phyloP scores from a whole-genome alignment of 2,888 invertebrate genomes.

The Erpobdella octoculata region DNA sequence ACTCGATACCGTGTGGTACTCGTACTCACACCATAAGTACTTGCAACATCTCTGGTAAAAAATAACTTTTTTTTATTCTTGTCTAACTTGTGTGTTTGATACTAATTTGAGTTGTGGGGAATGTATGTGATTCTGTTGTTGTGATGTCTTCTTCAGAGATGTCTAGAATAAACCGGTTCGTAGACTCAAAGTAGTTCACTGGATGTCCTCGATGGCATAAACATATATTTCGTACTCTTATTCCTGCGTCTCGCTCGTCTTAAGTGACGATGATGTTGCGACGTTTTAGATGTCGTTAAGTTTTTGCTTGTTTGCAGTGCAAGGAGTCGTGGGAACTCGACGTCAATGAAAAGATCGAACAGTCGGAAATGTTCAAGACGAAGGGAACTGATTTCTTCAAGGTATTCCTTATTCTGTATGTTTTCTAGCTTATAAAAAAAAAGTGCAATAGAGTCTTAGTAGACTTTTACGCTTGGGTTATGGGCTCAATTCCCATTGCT shows the following conservation, averaged over 20 bases:
- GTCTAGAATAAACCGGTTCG: no score
- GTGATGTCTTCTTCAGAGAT: no score
- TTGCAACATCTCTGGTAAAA: no score
- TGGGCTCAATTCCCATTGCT: no score
- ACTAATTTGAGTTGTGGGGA: neutral
- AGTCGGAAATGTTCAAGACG: constrained; percentile 73
- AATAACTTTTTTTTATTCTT: neutral
- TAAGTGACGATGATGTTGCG: neutral
- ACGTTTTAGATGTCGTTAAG: no score
- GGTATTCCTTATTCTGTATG: no score
- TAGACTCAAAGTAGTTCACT: neutral
- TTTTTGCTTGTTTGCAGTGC: constrained; percentile 53
- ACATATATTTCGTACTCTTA: neutral
- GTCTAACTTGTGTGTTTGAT: neutral
- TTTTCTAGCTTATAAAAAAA: no score
- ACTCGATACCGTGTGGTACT: no score
- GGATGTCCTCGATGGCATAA: neutral
- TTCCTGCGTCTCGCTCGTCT: neutral
- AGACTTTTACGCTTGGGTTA: no score
- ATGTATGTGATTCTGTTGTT: no score
- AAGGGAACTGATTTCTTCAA: constrained; percentile 86
- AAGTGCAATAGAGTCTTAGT: no score
- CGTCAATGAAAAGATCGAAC: constrained; percentile 68
- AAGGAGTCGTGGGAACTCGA: constrained; percentile 77
- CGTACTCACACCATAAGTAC: no score